Conservation (phyloP, 37 sponge, comb jelly and placozoan species). For the Ianthella basta region DNA sequence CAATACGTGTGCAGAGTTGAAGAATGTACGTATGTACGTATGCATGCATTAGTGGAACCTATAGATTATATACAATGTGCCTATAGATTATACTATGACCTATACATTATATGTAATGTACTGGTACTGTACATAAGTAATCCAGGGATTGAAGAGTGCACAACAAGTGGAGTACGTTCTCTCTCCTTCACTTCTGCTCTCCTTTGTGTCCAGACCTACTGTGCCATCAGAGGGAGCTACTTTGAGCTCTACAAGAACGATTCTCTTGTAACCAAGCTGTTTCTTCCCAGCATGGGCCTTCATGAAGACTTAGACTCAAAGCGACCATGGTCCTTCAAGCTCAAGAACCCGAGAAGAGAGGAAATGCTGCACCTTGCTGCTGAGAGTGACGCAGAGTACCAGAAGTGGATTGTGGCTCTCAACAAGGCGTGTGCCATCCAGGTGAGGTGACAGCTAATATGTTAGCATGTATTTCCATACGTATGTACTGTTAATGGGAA, state of each 20-base stretch:
- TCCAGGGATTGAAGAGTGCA: too few relatives aligned
- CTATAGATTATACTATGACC: too few relatives aligned
- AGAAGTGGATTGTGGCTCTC: conserved; percentile 33
- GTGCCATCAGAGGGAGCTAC: conserved; percentile 61
- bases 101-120: too few relatives aligned
- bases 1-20: too few relatives aligned
- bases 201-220: background rate
- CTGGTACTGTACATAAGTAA: too few relatives aligned
- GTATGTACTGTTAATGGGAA: background rate
- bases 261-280: conserved; percentile 39
- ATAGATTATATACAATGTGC: too few relatives aligned
- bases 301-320: conserved; percentile 38
- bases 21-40: too few relatives aligned
- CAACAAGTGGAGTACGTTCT: too few relatives aligned
- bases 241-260: conserved; percentile 65
- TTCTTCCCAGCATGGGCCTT: conserved; percentile 60
- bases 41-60: too few relatives aligned
- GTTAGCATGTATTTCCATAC: background rate
- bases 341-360: conserved; percentile 67
- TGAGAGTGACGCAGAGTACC: conserved; percentile 50
- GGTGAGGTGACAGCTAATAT: too few relatives aligned
- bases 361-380: conserved; percentile 68
- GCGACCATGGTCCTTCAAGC: conserved; percentile 53
- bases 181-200: too few relatives aligned
- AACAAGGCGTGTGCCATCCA: conserved; percentile 16